Base-by-base conservation (phyloP, 2,888 invertebrate genomes). In the Dryomyza anilis region DNA sequence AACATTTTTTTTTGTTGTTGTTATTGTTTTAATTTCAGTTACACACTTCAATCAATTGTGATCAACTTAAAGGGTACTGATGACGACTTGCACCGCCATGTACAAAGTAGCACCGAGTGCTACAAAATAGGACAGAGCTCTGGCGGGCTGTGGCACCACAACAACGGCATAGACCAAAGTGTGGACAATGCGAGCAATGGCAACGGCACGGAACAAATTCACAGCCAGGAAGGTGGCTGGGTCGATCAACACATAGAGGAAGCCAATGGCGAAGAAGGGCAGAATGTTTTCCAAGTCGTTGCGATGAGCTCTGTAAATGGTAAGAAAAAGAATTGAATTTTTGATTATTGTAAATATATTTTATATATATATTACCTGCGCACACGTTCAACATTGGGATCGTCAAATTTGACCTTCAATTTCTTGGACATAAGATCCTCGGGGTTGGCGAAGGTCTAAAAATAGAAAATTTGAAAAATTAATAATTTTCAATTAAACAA, bases 271-370 rank as follows among this genome's bases (percentile, higher is more conserved):
- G 30, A 87, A 81, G 75, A 87, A 88, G 5, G 86, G 83, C 3
- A 86, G 75, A 67, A 88, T 86, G 76, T 88, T 88, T 76, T 88
- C 88, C 71, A 88, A 72, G 76, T 89, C 88, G 73, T 88, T 89
- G 69, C 84, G 83, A 73, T 88, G 88, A 5, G 86, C 87, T 71
- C 88, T 87, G 79, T 6, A 77, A 79, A 65, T 10, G 48, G 12
- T 12, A 59, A 59, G 14, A 14, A 16, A 39, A 19, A 10, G 33
- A 12, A n/a, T 21, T 39, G 21, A 10, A 39, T 3, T 50, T 50
- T 46, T 5, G 43, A n/a, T 10, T 4, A 56, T 16, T 50, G 10
- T 12, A 29, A 14, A 6, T 5, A 43, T 43, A 25, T 58, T 29
- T 25, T 1, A 25, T 21, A 21, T 25, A 29, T 23, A 29, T 33